Base-by-base conservation (phyloP, 1,140 invertebrate species). In the Eumaeus atala region DNA sequence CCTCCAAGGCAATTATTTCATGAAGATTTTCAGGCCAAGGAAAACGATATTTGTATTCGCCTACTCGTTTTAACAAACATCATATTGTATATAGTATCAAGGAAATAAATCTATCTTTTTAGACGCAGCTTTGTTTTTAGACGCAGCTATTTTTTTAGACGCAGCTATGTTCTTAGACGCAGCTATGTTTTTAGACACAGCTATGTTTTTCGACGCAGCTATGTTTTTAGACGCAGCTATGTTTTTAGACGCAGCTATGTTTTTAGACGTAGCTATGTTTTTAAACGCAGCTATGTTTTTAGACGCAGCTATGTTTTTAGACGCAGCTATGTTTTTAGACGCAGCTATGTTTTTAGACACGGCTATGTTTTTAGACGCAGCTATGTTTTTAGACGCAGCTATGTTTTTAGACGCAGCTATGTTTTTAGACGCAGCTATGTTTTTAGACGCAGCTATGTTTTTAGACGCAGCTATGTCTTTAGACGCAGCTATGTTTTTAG, bases 371-470 rank as follows among this genome's bases (percentile, higher is more conserved):
- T 36, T 49, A 34, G 54, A n/a, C 36, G 33, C n/a, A n/a, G n/a
- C n/a, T 28, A 40, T 50, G n/a, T 33, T 40, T 56, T 36, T 49
- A 34, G 54, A n/a, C 36, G 33, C n/a, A n/a, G n/a, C n/a, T 28
- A 40, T 50, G n/a, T 33, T 40, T 56, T 36, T 49, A 34, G 54
- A n/a, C 36, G 33, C n/a, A n/a, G n/a, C n/a, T 28, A 40, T 50
- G n/a, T 33, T 40, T 56, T 36, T 49, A 34, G 54, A n/a, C 36
- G 33, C n/a, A n/a, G n/a, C n/a, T 28, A 40, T 50, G n/a, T 33
- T 40, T 56, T 36, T 49, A 34, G 54, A n/a, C 36, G 33, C n/a
- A n/a, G n/a, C n/a, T 28, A 40, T 50, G n/a, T 33, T 40, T 56
- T 36, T 49, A 34, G 54, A n/a, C 36, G 33, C n/a, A n/a, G n/a